Percentiles rank a stretch among this genome's conserved stretches.
phyloP scores from a whole-genome alignment of 2,113 vertebrate genomes.

The Brienomyrus brachyistius region DNA sequence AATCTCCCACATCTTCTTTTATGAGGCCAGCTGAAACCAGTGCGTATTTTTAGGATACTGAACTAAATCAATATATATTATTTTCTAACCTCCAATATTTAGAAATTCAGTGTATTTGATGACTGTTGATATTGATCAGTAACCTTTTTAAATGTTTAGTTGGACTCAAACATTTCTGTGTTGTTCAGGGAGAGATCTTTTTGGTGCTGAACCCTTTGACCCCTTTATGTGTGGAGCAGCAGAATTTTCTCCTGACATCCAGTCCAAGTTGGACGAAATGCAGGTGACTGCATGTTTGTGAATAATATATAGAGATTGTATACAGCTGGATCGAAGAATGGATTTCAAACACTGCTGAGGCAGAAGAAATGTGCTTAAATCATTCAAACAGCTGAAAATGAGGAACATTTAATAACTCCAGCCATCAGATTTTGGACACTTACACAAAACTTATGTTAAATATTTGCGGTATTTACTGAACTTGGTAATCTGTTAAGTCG shows the following conservation, averaged over 20 bases:
- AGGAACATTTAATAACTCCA: not conserved
- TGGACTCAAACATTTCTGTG: constrained; percentile 4
- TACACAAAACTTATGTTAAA: not conserved
- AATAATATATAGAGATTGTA: constrained; percentile 3
- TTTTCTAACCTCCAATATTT: not conserved
- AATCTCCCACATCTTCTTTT: constrained; percentile 75
- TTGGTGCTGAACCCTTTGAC: constrained; percentile 94
- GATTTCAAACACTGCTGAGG: not conserved
- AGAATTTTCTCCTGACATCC: constrained; percentile 92
- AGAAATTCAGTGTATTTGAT: not conserved
- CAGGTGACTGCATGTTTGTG: constrained; percentile 72
- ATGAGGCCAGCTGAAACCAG: constrained; percentile 77
- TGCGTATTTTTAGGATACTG: constrained; percentile 52
- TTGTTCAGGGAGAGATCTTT: constrained; percentile 83
- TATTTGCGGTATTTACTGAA: not conserved
- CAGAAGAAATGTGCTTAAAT: not conserved
- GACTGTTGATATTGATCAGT: not conserved
- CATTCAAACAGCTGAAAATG: not conserved
- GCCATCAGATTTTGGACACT: not conserved
- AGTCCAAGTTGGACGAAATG: constrained; percentile 97
- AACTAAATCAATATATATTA: not conserved
- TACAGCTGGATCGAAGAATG: not conserved
- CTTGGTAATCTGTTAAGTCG: not conserved
- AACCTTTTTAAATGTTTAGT: not conserved
- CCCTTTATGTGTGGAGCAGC: constrained; percentile 90